Conservation (phyloP, 2,888 invertebrate species). For the Lasioglossum lativentre region DNA sequence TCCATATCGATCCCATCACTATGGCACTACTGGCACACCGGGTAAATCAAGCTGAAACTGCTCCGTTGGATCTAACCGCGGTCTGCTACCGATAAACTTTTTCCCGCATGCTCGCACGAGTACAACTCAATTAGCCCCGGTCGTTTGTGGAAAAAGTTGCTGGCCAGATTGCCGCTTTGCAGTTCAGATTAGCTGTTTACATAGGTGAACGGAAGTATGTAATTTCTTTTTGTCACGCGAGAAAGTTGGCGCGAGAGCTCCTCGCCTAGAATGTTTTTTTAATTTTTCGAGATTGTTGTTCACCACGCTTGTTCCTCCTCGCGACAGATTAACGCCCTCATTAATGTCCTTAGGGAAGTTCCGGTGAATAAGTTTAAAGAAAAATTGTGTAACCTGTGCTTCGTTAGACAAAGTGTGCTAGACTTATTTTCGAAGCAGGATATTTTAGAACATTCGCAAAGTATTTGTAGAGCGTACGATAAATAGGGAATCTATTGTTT, state of each 20-base stretch:
- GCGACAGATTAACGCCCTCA: neutral
- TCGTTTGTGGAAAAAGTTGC: slow-evolving; percentile 53
- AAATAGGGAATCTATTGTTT: too few species aligned
- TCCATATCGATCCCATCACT: too few species aligned
- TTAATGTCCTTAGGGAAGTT: neutral
- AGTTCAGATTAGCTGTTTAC: slow-evolving; percentile 57
- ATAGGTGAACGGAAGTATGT: slow-evolving; percentile 45
- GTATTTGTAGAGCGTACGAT: too few species aligned
- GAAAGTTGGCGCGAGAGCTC: slow-evolving; percentile 23
- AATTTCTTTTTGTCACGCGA: slow-evolving; percentile 58
- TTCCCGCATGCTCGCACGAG: slow-evolving; percentile 34
- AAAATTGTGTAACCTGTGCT: neutral
- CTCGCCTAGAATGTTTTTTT: slow-evolving; percentile 6
- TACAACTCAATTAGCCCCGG: slow-evolving; percentile 58
- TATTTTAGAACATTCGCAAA: too few species aligned
- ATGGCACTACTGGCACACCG: neutral
- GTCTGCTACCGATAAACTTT: slow-evolving; percentile 52
- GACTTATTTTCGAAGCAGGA: neutral
- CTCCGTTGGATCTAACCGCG: slow-evolving; percentile 47
- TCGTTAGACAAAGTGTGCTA: neutral
- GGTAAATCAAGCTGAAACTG: slow-evolving; percentile 53
- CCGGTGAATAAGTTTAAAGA: neutral
- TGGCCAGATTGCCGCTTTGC: slow-evolving; percentile 57
- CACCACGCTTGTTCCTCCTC: neutral
- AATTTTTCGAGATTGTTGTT: neutral